A percentile compares a stretch with the other conserved stretches of the same genome.
Evolutionary conservation across 2,888 invertebrate genomes (phyloP).

Genomic region (Stenodema calcarata): DNA sequence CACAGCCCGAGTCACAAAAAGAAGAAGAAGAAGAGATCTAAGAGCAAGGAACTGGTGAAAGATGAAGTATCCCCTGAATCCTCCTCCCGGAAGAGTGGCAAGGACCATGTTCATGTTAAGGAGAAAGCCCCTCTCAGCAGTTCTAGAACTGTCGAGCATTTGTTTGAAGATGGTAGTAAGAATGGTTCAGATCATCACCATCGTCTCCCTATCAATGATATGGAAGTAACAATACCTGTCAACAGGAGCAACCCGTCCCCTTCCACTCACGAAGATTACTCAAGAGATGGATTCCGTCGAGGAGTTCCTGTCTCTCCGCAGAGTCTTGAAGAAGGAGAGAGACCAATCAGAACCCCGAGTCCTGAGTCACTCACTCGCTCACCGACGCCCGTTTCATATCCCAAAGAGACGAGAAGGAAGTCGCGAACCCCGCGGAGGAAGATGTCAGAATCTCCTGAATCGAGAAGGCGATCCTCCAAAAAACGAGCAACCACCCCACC

Average conservation of each 20-base stretch:
- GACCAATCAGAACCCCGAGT: conserved; percentile 49
- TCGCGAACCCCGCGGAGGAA: conserved; percentile 18
- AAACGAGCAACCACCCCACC: conserved; percentile 15
- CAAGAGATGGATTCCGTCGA: not conserved
- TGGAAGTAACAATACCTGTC: not conserved
- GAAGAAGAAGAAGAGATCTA: conserved; percentile 52
- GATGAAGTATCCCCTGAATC: not conserved
- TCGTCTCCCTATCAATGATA: not conserved
- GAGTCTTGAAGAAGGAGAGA: conserved; percentile 52
- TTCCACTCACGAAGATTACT: not conserved
- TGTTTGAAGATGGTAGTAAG: conserved; percentile 8
- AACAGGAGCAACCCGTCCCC: not conserved
- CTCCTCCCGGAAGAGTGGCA: not conserved
- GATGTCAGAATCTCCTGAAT: conserved; percentile 33
- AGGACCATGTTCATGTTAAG: not conserved
- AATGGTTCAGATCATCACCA: conserved; percentile 33
- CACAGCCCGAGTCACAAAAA: conserved; percentile 53
- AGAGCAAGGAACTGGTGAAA: conserved; percentile 47
- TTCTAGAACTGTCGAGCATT: conserved; percentile 4
- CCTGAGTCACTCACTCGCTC: conserved; percentile 6
- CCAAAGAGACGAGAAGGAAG: not conserved
- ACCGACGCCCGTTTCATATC: not conserved
- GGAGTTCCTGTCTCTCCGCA: not conserved
- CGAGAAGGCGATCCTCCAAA: not conserved
- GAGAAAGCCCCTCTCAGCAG: not conserved